Percentiles rank a stretch among this genome's conserved stretches.
These are phyloP conservation scores for Yponomeuta malinellus DNA, from an alignment of 2,888 invertebrate genomes.

Conservation along the genomic window DNA sequence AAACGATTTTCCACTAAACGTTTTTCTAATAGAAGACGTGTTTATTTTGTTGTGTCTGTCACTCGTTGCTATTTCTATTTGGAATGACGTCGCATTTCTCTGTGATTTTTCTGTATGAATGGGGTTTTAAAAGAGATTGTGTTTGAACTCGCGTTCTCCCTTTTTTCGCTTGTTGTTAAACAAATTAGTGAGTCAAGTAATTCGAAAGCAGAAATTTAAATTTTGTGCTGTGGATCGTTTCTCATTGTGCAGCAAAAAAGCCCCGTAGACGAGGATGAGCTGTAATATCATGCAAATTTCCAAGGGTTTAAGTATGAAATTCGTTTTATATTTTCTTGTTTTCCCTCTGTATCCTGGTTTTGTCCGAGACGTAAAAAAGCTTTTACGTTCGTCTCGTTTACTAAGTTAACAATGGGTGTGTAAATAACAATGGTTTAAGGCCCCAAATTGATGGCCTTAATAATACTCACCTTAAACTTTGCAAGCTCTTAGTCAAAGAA, in stretches of 20 bases:
- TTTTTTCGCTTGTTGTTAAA: conserved; percentile 24
- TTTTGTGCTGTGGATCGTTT: conserved; percentile 51
- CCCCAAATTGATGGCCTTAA: conserved; percentile 20
- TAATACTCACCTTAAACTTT: background rate
- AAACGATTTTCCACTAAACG: conserved; percentile 7
- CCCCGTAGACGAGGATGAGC: conserved; percentile 43
- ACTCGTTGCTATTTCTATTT: background rate
- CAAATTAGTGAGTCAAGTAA: conserved; percentile 44
- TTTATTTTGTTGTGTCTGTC: background rate
- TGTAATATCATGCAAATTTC: conserved; percentile 68
- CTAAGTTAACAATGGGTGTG: conserved; percentile 55
- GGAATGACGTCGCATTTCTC: background rate
- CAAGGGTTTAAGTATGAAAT: conserved; percentile 56
- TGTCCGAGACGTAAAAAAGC: conserved; percentile 53
- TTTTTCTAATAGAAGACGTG: background rate
- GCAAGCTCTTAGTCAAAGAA: background rate
- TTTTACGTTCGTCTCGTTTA: conserved; percentile 58
- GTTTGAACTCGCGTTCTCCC: background rate
- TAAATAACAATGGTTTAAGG: conserved; percentile 32
- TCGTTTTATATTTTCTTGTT: conserved; percentile 55
- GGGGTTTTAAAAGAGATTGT: background rate
- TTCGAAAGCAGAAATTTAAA: conserved; percentile 43
- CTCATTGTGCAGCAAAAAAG: conserved; percentile 41
- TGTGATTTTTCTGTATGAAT: background rate
- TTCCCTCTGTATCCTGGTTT: conserved; percentile 37